Evolutionary conservation across 2,113 vertebrate genomes (phyloP).

Genomic region (Solenodon paradoxus): DNA sequence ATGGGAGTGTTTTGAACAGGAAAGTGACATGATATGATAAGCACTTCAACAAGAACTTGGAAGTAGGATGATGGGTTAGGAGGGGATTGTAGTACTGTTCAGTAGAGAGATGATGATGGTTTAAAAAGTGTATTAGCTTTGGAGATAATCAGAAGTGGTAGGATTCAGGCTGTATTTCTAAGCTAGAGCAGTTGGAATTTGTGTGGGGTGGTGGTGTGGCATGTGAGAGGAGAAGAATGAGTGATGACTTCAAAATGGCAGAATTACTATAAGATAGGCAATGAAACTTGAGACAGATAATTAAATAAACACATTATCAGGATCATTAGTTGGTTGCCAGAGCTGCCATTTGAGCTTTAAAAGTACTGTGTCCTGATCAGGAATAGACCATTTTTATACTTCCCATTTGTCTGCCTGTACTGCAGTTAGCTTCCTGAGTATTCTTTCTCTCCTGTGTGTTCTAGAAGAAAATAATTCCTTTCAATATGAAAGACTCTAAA

Average conservation of each 20-base stretch:
- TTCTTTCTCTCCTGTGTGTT: background rate
- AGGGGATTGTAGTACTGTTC: background rate
- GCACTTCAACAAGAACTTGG: background rate
- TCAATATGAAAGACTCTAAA: background rate
- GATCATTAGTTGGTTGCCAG: background rate
- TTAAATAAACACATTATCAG: background rate
- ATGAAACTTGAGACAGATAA: background rate
- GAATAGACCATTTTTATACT: background rate
- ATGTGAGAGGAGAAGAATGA: background rate
- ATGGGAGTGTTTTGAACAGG: constrained; percentile 30
- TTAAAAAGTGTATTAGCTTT: background rate
- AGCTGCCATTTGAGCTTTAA: background rate
- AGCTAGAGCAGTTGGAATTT: background rate
- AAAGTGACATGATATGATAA: background rate
- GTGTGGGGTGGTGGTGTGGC: background rate
- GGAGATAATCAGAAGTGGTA: background rate
- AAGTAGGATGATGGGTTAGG: background rate
- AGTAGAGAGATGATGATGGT: background rate
- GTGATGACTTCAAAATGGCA: background rate
- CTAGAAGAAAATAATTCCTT: background rate
- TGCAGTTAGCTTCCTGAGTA: background rate
- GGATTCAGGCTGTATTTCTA: background rate
- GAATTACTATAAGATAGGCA: background rate
- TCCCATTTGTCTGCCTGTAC: background rate
- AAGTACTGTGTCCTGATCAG: background rate